Evolutionary conservation across 1,140 invertebrate species (phyloP), one percentile per base, ranked within the genome.

Genomic region (Habropoda laboriosa): DNA sequence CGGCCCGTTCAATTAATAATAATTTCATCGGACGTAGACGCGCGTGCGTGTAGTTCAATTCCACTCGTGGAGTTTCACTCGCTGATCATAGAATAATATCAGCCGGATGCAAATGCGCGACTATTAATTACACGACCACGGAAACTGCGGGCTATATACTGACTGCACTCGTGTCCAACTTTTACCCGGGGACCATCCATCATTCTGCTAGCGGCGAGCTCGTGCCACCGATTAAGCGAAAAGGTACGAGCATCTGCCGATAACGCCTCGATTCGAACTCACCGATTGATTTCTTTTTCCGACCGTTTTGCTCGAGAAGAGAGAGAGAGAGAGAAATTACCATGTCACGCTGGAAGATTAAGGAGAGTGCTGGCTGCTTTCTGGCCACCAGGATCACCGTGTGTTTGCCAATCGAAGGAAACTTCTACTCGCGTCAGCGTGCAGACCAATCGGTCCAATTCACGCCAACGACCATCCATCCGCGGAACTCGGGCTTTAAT

Each of bases 1-100:
- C n/a, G 57, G 35, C 55, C 18, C 21, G 60, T 66, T 76, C 72
- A 45, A 80, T 80, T 80, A 80, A 80, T 80, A 80, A 80, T 80
- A 80, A 80, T 80, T 80, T 67, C 51, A 27, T 21, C 24, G 27
- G 55, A 58, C 38, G 30, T 30, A 27, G 51, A 38, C 13, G 27
- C 35, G 57, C 42, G 51, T 35, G 49, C 47, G 47, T 32, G 57
- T 35, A 57, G 45, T 80, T 80, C 72, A 67, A 80, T 80, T 80
- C 76, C 73, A 66, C 42, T 32, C 45, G 21, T 21, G 53, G 72
- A 51, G 79, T 76, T 57, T 80, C 72, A 58, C 72, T 58, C 72
- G 79, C 68, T 74, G 79, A 80, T 80, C 72, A 80, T 61, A 51
- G 61, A 80, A 80, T 67, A 76, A 80, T 80, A 67, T 80, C 78